phyloP scores from a whole-genome alignment of 2,797 vertebrate genomes.

The Parambassis ranga region DNA sequence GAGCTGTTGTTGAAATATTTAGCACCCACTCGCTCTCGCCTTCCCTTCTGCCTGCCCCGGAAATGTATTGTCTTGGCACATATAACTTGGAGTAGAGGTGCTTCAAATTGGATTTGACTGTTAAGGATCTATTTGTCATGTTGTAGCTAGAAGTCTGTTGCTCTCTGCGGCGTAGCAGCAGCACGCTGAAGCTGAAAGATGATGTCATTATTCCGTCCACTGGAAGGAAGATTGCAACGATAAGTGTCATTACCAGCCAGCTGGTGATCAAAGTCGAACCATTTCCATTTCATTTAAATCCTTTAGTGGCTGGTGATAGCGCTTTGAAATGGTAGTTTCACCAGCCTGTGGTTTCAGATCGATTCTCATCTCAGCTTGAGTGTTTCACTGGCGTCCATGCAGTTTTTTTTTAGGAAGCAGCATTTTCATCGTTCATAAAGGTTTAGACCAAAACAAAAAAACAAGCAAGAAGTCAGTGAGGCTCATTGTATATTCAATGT shows the following conservation, averaged over 20 bases:
- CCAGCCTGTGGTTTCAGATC: constrained; percentile 28
- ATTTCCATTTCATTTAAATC: constrained; percentile 61
- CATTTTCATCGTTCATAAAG: constrained; percentile 41
- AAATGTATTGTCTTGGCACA: constrained; percentile 46
- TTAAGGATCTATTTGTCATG: constrained; percentile 24
- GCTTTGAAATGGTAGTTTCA: constrained; percentile 29
- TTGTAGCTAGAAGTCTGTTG: background rate
- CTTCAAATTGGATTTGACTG: constrained; percentile 43
- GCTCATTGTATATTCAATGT: constrained; percentile 33
- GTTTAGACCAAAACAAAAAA: constrained; percentile 28
- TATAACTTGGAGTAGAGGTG: constrained; percentile 24
- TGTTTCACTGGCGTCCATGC: constrained; percentile 14
- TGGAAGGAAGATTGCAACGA: constrained; percentile 40
- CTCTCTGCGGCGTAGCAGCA: constrained; percentile 5
- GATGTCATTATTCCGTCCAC: constrained; percentile 56
- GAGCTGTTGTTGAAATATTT: constrained; percentile 73
- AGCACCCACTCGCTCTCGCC: constrained; percentile 56
- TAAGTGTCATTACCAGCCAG: constrained; percentile 62
- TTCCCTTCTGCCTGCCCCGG: constrained; percentile 48
- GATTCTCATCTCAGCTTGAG: constrained; percentile 53
- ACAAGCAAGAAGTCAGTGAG: constrained; percentile 28
- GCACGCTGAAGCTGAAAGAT: constrained; percentile 38
- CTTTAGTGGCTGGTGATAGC: constrained; percentile 31
- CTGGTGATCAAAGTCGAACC: constrained; percentile 52
- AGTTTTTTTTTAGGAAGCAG: constrained; percentile 26